Evolutionary conservation across 2,113 vertebrate species (phyloP).

Genomic region (Sclerurus mexicanus): DNA sequence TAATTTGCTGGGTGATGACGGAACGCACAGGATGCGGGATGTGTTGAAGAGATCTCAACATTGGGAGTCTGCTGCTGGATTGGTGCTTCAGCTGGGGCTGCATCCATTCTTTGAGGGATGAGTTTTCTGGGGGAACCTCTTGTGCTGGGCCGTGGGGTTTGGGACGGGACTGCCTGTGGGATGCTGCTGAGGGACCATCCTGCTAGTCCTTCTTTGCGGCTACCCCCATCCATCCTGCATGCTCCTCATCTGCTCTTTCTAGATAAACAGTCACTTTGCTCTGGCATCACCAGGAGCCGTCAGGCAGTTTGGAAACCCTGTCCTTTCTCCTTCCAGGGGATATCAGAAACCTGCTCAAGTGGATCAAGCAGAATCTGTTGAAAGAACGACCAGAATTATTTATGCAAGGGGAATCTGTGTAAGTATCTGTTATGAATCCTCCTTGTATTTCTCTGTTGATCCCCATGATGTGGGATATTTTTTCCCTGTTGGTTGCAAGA

Average conservation of each 20-base stretch:
- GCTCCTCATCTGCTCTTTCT: not conserved
- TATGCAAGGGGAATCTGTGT: slow-evolving; percentile 95
- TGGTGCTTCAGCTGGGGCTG: not conserved
- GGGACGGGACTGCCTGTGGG: not conserved
- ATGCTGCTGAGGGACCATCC: not conserved
- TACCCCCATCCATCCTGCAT: not conserved
- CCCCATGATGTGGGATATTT: not conserved
- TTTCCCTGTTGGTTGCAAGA: not conserved
- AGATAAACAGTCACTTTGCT: not conserved
- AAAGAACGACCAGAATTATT: slow-evolving; percentile 95
- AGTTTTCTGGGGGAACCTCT: not conserved
- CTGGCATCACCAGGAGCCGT: not conserved
- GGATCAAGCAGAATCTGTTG: slow-evolving; percentile 92
- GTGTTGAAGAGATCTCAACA: not conserved
- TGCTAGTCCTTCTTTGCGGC: not conserved
- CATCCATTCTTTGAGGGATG: not conserved
- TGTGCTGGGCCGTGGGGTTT: not conserved
- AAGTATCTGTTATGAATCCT: slow-evolving; percentile 57
- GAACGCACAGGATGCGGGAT: not conserved
- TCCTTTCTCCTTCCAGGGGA: slow-evolving; percentile 83
- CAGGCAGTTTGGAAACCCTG: slow-evolving; percentile 22
- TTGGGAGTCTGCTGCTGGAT: not conserved
- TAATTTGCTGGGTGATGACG: not conserved
- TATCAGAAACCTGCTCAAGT: slow-evolving; percentile 90
- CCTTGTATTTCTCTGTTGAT: not conserved